Conservation (phyloP, 2,888 invertebrate genomes). For the Perizoma affinitatum region DNA sequence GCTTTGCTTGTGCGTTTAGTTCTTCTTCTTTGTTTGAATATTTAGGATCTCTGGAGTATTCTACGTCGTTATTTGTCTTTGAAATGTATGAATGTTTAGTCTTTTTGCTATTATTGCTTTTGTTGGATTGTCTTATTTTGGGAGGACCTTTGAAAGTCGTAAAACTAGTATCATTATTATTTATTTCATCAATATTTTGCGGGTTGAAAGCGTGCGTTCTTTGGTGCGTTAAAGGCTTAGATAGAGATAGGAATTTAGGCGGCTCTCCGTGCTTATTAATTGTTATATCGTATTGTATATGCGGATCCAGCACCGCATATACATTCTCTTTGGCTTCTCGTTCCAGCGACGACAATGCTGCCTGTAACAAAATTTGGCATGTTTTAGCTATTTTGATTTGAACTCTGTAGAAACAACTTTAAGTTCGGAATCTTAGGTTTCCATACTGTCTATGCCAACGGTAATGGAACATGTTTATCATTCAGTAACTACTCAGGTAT, state of each 20-base stretch:
- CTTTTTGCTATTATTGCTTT: slow-evolving; percentile 55
- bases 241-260: slow-evolving; percentile 80
- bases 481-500: too few relatives aligned
- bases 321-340: slow-evolving; percentile 84
- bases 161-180: slow-evolving; percentile 67
- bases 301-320: slow-evolving; percentile 82
- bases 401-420: neutral
- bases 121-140: slow-evolving; percentile 64
- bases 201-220: slow-evolving; percentile 75
- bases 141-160: slow-evolving; percentile 67
- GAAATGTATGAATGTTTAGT: slow-evolving; percentile 54
- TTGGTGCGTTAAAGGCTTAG: slow-evolving; percentile 80
- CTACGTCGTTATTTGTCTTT: slow-evolving; percentile 71
- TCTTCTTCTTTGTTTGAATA: slow-evolving; percentile 56
- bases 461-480: too few relatives aligned
- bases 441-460: too few relatives aligned
- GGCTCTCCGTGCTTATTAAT: slow-evolving; percentile 81
- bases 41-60: slow-evolving; percentile 71
- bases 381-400: neutral
- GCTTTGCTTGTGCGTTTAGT: slow-evolving; percentile 49
- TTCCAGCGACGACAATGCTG: slow-evolving; percentile 78
- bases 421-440: too few relatives aligned
- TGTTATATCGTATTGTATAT: slow-evolving; percentile 82
- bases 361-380: slow-evolving; percentile 53
- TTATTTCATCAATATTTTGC: slow-evolving; percentile 64